phyloP scores from a whole-genome alignment of 2,888 invertebrate genomes.

The Crocallis elinguaria region DNA sequence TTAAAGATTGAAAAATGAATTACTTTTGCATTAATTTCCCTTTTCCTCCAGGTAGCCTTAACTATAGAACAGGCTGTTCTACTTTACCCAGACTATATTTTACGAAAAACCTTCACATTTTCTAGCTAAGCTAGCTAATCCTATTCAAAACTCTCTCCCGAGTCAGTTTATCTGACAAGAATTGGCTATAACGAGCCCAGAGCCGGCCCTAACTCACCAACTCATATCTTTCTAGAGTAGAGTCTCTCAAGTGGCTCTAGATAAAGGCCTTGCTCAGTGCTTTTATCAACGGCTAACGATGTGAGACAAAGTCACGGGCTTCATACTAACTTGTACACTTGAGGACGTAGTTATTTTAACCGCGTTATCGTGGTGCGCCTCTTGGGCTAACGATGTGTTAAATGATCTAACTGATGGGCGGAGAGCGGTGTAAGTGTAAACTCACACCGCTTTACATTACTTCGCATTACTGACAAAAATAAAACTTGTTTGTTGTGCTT shows the following conservation, averaged over 20 bases:
- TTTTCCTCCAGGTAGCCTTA: no score
- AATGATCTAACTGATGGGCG: constrained; percentile 4
- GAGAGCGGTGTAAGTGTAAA: neutral
- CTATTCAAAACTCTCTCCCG: constrained; percentile 4
- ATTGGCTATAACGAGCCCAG: constrained; percentile 8
- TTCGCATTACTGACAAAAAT: no score
- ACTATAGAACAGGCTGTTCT: neutral
- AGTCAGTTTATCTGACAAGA: neutral
- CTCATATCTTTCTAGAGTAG: constrained; percentile 1
- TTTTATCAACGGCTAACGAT: constrained; percentile 16
- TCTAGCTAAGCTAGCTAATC: neutral
- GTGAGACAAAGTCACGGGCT: constrained; percentile 14
- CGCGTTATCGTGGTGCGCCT: constrained; percentile 16
- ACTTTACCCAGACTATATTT: neutral
- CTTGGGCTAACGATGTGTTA: constrained; percentile 21
- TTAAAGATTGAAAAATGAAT: no score
- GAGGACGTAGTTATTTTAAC: constrained; percentile 15
- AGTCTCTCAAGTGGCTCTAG: constrained; percentile 1
- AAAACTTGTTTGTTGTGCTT: no score
- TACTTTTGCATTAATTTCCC: no score
- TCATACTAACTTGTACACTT: constrained; percentile 7
- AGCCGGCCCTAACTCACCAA: neutral
- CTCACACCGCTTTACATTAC: no score
- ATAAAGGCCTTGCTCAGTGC: constrained; percentile 8
- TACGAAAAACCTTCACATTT: neutral